A percentile compares a stretch with the other conserved stretches of the same genome.
These are phyloP conservation scores for Aphaenogaster rudis DNA, from an alignment of 1,140 invertebrate species.

Conservation along the genomic window DNA sequence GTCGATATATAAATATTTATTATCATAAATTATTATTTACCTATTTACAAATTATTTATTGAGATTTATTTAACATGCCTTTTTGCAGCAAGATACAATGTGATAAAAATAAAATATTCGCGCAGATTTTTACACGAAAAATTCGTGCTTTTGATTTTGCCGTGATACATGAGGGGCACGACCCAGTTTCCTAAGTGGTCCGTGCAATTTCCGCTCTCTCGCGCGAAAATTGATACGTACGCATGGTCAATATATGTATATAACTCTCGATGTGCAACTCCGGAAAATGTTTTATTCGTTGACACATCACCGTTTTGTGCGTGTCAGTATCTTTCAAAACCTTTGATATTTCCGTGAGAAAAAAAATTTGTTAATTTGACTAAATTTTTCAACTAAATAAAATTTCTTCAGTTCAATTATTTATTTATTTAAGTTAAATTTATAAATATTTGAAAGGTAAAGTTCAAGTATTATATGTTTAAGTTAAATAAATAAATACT, in stretches of 20 bases:
- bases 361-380: no score
- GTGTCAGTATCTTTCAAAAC: neutral
- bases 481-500: no score
- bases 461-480: no score
- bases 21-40: neutral
- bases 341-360: neutral
- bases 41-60: neutral
- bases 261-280: neutral
- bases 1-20: neutral
- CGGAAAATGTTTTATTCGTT: slow-evolving; percentile 9
- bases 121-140: neutral
- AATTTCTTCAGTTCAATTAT: no score
- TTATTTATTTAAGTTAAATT: no score
- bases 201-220: slow-evolving; percentile 1
- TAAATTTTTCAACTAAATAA: no score
- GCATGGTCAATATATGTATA: neutral
- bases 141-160: neutral
- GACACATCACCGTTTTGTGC: neutral
- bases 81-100: neutral
- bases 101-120: neutral
- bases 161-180: neutral
- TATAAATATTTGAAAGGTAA: no score
- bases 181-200: slow-evolving; percentile 17
- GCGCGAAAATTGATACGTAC: neutral
- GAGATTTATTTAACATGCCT: neutral